These are phyloP conservation scores for Nomada ferruginata DNA, from an alignment of 2,888 invertebrate genomes.

Conservation along the genomic window DNA sequence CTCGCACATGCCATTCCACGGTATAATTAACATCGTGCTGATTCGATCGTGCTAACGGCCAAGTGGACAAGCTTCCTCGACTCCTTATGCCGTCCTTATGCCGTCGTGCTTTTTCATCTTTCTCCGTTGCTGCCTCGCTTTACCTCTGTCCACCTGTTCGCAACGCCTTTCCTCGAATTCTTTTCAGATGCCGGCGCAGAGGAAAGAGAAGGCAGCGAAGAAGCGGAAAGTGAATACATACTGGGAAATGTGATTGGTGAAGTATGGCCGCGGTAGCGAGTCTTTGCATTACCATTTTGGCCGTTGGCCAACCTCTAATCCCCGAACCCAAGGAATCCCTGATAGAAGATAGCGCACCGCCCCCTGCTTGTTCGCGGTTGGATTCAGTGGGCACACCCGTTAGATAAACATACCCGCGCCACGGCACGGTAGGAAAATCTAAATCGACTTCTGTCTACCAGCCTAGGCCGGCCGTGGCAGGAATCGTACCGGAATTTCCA, in stretches of 20 bases:
- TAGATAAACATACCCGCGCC: constrained; percentile 75
- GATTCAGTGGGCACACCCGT: constrained; percentile 71
- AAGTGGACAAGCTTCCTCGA: constrained; percentile 52
- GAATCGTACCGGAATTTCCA: constrained; percentile 62
- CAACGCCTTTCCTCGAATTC: constrained; percentile 10
- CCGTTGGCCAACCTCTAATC: constrained; percentile 70
- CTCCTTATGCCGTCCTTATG: no score
- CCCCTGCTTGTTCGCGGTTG: constrained; percentile 62
- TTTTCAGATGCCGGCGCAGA: constrained; percentile 48
- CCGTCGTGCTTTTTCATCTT: constrained; percentile 52
- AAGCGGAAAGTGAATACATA: constrained; percentile 79
- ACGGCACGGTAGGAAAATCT: constrained; percentile 40
- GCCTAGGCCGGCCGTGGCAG: constrained; percentile 27
- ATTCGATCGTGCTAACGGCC: constrained; percentile 51
- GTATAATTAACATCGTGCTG: constrained; percentile 59
- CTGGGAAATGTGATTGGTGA: constrained; percentile 76
- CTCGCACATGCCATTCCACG: constrained; percentile 25
- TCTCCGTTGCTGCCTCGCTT: constrained; percentile 9
- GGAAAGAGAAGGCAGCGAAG: constrained; percentile 58
- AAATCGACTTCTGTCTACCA: constrained; percentile 47
- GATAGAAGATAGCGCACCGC: constrained; percentile 75
- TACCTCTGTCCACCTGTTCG: background rate
- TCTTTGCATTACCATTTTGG: constrained; percentile 81
- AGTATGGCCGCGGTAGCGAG: constrained; percentile 63
- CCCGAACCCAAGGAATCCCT: constrained; percentile 73